Conservation (phyloP, 2,113 vertebrate genomes). For the Rana temporaria region DNA sequence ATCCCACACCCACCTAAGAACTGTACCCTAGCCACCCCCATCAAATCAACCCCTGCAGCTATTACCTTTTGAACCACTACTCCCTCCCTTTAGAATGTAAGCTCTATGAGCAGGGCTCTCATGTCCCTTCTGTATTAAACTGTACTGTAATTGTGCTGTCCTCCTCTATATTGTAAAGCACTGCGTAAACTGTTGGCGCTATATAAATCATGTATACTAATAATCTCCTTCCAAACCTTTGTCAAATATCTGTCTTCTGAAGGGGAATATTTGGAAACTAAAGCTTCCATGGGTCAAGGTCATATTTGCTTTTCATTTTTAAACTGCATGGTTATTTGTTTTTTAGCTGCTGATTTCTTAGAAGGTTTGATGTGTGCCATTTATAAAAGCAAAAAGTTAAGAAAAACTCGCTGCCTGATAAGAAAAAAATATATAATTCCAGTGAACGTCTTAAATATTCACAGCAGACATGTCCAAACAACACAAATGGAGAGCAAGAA, state of each 20-base stretch:
- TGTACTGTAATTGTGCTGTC: too few species aligned
- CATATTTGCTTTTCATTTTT: neutral
- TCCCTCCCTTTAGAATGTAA: too few species aligned
- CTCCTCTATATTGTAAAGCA: too few species aligned
- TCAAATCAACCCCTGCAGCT: too few species aligned
- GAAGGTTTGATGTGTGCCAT: neutral
- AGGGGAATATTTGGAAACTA: too few species aligned
- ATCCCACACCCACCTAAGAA: too few species aligned
- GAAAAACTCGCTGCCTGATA: neutral
- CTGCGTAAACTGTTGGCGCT: too few species aligned
- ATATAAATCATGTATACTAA: too few species aligned
- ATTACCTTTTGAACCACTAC: too few species aligned
- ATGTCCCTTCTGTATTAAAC: too few species aligned
- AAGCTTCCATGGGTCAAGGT: neutral
- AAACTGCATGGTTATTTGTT: neutral
- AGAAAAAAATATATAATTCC: neutral
- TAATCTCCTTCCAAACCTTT: neutral
- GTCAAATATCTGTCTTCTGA: neutral
- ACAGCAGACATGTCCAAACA: conserved; percentile 17
- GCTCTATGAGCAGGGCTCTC: too few species aligned
- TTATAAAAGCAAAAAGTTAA: neutral
- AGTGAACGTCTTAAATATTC: neutral
- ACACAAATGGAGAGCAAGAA: neutral
- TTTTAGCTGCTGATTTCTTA: neutral
- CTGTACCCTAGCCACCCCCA: too few species aligned